phyloP scores from a whole-genome alignment of 1,140 invertebrate species.

The Lordiphosa collinella region DNA sequence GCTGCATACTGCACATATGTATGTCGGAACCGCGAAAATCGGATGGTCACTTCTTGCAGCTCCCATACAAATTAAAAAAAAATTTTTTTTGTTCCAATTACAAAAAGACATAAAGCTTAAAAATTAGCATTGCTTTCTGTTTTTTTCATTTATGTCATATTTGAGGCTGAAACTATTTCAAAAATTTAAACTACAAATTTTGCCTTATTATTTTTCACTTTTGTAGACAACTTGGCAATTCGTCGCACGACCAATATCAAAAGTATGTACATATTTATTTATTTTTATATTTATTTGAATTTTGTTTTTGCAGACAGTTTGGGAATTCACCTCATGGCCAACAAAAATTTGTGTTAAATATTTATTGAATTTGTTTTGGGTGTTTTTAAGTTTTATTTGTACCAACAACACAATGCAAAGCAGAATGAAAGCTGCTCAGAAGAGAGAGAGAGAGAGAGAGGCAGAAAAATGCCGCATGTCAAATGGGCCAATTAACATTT shows the following conservation, averaged over 20 bases:
- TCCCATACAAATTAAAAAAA: too few species aligned
- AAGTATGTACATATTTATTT: constrained; percentile 25
- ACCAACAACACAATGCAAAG: constrained; percentile 32
- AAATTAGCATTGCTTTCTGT: too few species aligned
- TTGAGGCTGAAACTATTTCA: too few species aligned
- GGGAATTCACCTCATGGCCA: constrained; percentile 68
- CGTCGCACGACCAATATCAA: constrained; percentile 14
- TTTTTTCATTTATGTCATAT: too few species aligned
- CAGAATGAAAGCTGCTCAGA: constrained; percentile 58
- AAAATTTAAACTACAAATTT: constrained; percentile 6
- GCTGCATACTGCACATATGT: too few species aligned
- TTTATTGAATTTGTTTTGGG: constrained; percentile 52
- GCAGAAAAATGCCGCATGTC: constrained; percentile 67
- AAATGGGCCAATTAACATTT: constrained; percentile 78
- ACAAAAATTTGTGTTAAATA: constrained; percentile 61
- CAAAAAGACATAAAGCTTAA: too few species aligned
- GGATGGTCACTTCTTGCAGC: too few species aligned
- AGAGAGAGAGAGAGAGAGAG: constrained; percentile 9
- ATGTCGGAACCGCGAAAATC: too few species aligned
- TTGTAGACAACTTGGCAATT: constrained; percentile 52
- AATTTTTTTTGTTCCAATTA: too few species aligned
- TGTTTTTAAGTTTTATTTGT: constrained; percentile 12
- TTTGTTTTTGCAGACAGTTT: constrained; percentile 60
- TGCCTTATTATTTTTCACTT: constrained; percentile 20
- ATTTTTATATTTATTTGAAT: constrained; percentile 17